Percentiles rank a stretch among this genome's conserved stretches.
These are phyloP conservation scores for Aphidoletes aphidimyza DNA, from an alignment of 2,888 invertebrate genomes.

Conservation along the genomic window DNA sequence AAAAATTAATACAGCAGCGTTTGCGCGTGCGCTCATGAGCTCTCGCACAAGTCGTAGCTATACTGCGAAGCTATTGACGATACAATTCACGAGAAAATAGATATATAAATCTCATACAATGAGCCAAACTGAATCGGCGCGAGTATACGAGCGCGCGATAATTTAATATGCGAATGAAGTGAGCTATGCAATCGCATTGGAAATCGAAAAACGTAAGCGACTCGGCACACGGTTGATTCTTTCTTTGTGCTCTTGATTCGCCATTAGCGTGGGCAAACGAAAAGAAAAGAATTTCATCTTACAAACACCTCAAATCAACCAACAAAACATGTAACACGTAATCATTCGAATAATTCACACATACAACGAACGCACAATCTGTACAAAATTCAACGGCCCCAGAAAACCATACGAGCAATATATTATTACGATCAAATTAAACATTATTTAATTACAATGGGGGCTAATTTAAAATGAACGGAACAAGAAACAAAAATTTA, in stretches of 20 bases:
- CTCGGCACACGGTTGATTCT: too few relatives aligned
- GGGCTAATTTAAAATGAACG: neutral
- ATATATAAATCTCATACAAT: too few relatives aligned
- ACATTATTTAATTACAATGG: constrained; percentile 43
- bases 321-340: neutral
- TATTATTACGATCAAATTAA: neutral
- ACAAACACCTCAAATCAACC: neutral
- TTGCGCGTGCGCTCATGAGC: too few relatives aligned
- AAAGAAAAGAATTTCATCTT: constrained; percentile 11
- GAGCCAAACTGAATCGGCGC: too few relatives aligned
- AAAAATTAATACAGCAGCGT: too few relatives aligned
- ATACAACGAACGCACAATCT: neutral
- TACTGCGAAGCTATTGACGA: too few relatives aligned
- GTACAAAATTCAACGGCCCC: neutral
- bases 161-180: constrained; percentile 18
- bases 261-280: neutral
- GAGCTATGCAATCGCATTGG: neutral
- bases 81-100: neutral
- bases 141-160: neutral
- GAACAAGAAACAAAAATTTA: neutral
- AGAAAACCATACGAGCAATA: neutral
- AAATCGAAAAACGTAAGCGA: neutral
- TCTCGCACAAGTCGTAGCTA: too few relatives aligned
- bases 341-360: neutral
- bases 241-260: neutral